Base-by-base conservation (phyloP, 2,888 invertebrate genomes). In the Eupithecia insigniata region DNA sequence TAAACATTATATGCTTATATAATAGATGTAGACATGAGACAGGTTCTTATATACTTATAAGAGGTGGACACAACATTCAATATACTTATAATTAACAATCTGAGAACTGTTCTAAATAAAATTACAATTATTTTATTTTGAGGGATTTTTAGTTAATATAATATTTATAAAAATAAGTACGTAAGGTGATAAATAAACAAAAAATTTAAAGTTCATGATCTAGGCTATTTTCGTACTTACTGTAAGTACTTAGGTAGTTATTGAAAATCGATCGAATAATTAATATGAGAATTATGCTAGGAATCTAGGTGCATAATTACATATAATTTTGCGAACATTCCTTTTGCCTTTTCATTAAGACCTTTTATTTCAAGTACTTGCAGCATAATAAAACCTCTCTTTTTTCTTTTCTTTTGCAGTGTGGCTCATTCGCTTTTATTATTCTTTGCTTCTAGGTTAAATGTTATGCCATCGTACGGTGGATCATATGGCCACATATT, bases 321-420 rank as follows among this genome's bases (percentile, higher is more conserved):
- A 36, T 69, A 69, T 72, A 16, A 61, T 60, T 61, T 46, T 22
- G 16, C 34, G 60, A 14, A 55, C 65, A 28, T 71, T 61, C 62
- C 61, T 28, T 58, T 30, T 16, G 32, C 62, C 39, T 55, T 55
- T 65, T 65, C 62, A 68, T 68, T 72, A 32, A 43, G 16, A 36
- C 32, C 55, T 62, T 67, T 66, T 67, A 61, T 62, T 51, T 36
- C 28, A 34, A 62, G 62, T 67, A 67, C 22, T 1, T 55, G 18
- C 18, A 67, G 61, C 62, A 55, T 62, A 51, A 46, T 66, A 34
- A 70, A 70, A 66, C 46, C 46, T 28, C 67, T 51, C n/a, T 67
- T 61, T 46, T 32, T 71, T 34, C 61, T 60, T 66, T 55, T 46
- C 26, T 34, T n/a, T 62, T 34, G 30, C 28, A 55, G 34, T 46